Evolutionary conservation across 2,888 invertebrate genomes (phyloP), one percentile per base, ranked within the genome.

Genomic region (Hirtodrosophila trivittata): DNA sequence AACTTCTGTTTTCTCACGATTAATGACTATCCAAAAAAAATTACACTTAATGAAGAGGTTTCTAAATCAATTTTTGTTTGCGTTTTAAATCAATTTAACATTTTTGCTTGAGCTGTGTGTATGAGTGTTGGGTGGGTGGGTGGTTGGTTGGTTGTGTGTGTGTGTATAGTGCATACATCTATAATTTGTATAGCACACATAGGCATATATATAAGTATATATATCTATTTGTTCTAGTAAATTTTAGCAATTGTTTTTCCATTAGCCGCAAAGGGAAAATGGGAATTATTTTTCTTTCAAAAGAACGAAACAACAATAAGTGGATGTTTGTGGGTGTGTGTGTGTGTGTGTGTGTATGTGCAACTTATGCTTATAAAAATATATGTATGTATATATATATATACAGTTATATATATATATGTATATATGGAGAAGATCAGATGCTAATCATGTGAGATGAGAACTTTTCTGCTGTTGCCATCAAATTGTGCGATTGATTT

Each of bases 31-130:
- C 12, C 18, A 52, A 75, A 78, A 83, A 76, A 78, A 66, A 71
- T 75, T 84, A 70, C 66, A 75, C 67, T 72, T 75, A 75, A 75
- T 73, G 70, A 66, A 77, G 69, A 75, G 50, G 66, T 73, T 66
- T 26, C 37, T 37, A 30, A 33, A 32, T 37, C 32, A 42, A 25
- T 26, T 30, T 28, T 25, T 39, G 47, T 45, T 28, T 18, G 30
- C 35, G 32, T 6, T 18, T 25, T 1, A 12, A 4, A 12, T 57
- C 30, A 13, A 33, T 54, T n/a, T n/a, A n/a, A 45, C 32, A 45
- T 25, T 45, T 51, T 39, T 26, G 16, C 28, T 28, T 43, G 39
- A 21, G 57, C 37, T 56, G 49, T 35, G 33, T 41, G 38, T 33
- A 25, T 32, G 49, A 42, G 14, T 41, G 38, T n/a, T n/a, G n/a